Conservation (phyloP, 2,113 vertebrate genomes). For the Ranitomeya imitator region DNA sequence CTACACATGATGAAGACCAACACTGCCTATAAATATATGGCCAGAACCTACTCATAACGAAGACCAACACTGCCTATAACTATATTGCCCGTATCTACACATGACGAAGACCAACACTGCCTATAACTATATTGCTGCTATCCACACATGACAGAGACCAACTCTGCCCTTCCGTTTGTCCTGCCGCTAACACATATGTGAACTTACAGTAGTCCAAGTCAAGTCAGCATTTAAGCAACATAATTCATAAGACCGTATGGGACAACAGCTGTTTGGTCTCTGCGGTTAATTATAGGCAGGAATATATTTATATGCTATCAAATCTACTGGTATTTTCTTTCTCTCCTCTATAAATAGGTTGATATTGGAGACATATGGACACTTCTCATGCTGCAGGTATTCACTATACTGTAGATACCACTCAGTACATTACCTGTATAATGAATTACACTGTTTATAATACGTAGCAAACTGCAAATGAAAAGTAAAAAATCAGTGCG, state of each 20-base stretch:
- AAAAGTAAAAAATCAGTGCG: background rate
- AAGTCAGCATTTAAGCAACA: background rate
- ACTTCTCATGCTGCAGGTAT: constrained; percentile 13
- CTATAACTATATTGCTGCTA: no score
- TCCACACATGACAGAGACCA: no score
- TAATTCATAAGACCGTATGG: background rate
- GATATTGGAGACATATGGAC: constrained; percentile 31
- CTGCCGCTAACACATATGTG: no score
- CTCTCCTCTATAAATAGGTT: constrained; percentile 22
- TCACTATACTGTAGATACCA: background rate
- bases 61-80: no score
- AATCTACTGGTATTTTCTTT: constrained; percentile 7
- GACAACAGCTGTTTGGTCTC: constrained; percentile 21
- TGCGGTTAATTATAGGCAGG: background rate
- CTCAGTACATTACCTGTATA: background rate
- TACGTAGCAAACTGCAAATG: background rate
- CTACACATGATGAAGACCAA: no score
- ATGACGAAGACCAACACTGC: no score
- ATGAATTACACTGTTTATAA: background rate
- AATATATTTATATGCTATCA: background rate
- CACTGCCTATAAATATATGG: no score
- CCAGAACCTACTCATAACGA: no score
- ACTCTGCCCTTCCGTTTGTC: no score
- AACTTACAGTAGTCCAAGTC: no score
- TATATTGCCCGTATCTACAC: no score